Evolutionary conservation across 1,140 invertebrate genomes (phyloP), one percentile per base, ranked within the genome.

Genomic region (Nautilus pompilius): DNA sequence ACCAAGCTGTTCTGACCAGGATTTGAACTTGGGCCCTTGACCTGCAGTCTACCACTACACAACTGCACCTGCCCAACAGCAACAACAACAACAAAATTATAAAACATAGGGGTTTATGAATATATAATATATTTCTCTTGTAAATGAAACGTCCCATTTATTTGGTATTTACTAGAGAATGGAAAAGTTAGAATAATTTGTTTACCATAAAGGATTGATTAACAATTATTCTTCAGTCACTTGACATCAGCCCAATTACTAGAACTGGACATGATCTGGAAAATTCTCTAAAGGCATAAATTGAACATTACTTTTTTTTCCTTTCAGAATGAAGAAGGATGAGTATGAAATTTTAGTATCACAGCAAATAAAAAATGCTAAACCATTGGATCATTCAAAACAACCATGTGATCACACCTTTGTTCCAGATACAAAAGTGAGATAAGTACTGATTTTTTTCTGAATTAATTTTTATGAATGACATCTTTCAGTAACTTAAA

Each of bases 311-410:
- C n/a, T 20, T 20, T 46, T 46, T 46, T 13, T 46, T 46, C 13
- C 58, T 77, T 79, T 22, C 72, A 88, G 87, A 64, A 77, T 89
- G 62, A 87, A 85, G 65, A 84, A 84, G 67, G 83, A 84, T 32
- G 81, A 83, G 20, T 89, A 89, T 74, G 88, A 89, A 76, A 80
- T 82, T 65, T 65, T 86, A 46, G 74, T 89, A 28, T 72, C 78
- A 48, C 72, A 80, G 56, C 68, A 87, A 28, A 79, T 89, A 17
- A 80, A 81, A 53, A 77, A 78, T 67, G 86, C 84, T 15, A 76
- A 74, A 33, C 70, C 86, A 3, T 66, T 89, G 54, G 85, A 88
- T 76, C 87, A 88, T 72, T 84, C 76, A 56, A 83, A 83, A 72
- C 83, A 83, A 62, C 86, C 87, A 0, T 88, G 87, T 76, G 79